Evolutionary conservation across 2,113 vertebrate species (phyloP).

Genomic region (Coryphaenoides rupestris): DNA sequence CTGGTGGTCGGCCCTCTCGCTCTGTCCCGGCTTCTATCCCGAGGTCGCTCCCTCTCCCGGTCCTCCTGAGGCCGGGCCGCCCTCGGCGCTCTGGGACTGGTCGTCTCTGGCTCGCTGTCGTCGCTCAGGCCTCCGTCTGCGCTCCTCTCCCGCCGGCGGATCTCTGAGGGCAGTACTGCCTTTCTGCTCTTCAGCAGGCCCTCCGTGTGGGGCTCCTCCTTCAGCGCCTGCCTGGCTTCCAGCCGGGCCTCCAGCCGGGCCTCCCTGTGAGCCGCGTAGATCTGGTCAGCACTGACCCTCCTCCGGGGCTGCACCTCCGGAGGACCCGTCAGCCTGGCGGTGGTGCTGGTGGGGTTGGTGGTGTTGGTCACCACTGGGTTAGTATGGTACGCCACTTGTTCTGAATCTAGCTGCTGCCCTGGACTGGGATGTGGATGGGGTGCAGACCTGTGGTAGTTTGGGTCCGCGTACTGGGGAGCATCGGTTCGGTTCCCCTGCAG

Average conservation of each 20-base stretch:
- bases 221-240: slow-evolving; percentile 61
- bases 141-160: slow-evolving; percentile 71
- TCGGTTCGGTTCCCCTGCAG: slow-evolving; percentile 48
- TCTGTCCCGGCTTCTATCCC: slow-evolving; percentile 48
- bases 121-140: slow-evolving; percentile 60
- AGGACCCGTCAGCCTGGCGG: slow-evolving; percentile 31
- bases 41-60: slow-evolving; percentile 48
- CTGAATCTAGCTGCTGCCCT: slow-evolving; percentile 60
- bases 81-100: slow-evolving; percentile 41
- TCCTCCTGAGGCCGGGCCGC: slow-evolving; percentile 41
- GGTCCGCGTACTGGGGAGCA: slow-evolving; percentile 58
- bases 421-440: slow-evolving; percentile 55
- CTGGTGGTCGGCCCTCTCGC: slow-evolving; percentile 40
- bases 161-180: slow-evolving; percentile 77
- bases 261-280: slow-evolving; percentile 54
- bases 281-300: slow-evolving; percentile 57
- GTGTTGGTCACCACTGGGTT: slow-evolving; percentile 12
- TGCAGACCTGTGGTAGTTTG: slow-evolving; percentile 71
- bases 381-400: slow-evolving; percentile 25
- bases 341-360: too few species aligned
- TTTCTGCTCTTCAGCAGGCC: slow-evolving; percentile 78
- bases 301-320: slow-evolving; percentile 56
- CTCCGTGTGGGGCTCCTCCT: slow-evolving; percentile 60
- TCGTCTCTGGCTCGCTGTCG: slow-evolving; percentile 53
- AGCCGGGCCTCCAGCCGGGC: slow-evolving; percentile 64